Evolutionary conservation across 1,140 invertebrate species (phyloP), one percentile per base, ranked within the genome.

Genomic region (Zelostemma sp.): DNA sequence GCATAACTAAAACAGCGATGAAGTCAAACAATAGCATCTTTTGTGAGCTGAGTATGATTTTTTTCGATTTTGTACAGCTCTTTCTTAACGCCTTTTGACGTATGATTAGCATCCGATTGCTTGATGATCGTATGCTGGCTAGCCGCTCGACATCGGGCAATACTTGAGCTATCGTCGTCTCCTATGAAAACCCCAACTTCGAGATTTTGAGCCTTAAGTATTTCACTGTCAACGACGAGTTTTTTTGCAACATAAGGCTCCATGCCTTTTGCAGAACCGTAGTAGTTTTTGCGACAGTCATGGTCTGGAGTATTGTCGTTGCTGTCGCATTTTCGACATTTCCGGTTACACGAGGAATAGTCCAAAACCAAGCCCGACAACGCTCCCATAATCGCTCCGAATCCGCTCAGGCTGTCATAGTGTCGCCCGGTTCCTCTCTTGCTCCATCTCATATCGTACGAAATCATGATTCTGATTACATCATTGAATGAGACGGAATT

Each of bases 11-110:
- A 69, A 40, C 55, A 56, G 1, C 45, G 25, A 16, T 56, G 41
- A 11, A 72, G 43, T 35, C 55, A 72, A 8, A 9, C 49, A 19
- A 67, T 72, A 12, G 21, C 46, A 45, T 67, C 50, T 58, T 55
- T 59, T 0, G 41, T 55, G 14, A 67, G 8, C 18, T 72, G 58
- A n/a, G 17, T 53, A 19, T 56, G 28, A 35, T 35, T 57, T 17
- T 58, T 68, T 48, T 57, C 21, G 6, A 50, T 49, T 12, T 62
- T 53, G 17, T 57, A 46, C 14, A 62, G 21, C 12, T 51, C 28
- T 16, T 53, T 65, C 17, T 50, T 62, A n/a, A n/a, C n/a, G n/a
- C n/a, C n/a, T n/a, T n/a, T n/a, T n/a, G n/a, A n/a, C n/a, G n/a
- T n/a, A n/a, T 68, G 58, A 40, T 62, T 68, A 1, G 17, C 18